Evolutionary conservation across 2,113 vertebrate species (phyloP).

Genomic region (Rhinichthys klamathensis): DNA sequence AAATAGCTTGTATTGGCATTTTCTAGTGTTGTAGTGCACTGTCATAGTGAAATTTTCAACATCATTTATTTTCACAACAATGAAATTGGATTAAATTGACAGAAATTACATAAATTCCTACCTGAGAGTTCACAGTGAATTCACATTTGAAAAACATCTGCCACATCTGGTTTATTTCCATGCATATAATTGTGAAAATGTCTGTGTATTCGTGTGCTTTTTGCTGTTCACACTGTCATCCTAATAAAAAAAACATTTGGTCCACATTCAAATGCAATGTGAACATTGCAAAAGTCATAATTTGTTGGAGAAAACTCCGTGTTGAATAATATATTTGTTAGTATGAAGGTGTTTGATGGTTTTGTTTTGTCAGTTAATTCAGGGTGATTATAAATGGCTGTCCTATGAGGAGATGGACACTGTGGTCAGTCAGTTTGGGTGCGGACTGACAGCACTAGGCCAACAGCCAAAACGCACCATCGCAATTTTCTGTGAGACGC

Average conservation of each 20-base stretch:
- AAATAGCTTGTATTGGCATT: neutral
- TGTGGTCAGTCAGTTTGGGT: constrained; percentile 80
- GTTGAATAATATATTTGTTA: neutral
- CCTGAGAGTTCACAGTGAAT: neutral
- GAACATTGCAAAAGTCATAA: neutral
- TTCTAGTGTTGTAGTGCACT: no score
- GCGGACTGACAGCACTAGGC: constrained; percentile 86
- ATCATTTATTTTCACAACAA: neutral
- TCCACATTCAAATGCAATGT: neutral
- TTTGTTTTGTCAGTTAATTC: constrained; percentile 81
- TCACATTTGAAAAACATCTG: neutral
- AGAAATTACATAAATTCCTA: neutral
- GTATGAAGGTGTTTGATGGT: neutral
- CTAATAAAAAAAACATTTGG: neutral
- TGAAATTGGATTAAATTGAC: neutral
- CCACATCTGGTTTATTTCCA: neutral
- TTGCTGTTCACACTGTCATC: neutral
- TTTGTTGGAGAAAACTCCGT: neutral
- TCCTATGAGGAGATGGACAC: constrained; percentile 86
- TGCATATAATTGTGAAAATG: neutral
- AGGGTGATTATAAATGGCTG: constrained; percentile 91
- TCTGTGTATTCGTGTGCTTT: neutral
- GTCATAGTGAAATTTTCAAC: no score
- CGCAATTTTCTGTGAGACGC: constrained; percentile 95
- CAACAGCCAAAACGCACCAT: constrained; percentile 86